Evolutionary conservation across 2,888 invertebrate species (phyloP).

Genomic region (Galerucella calmariensis): DNA sequence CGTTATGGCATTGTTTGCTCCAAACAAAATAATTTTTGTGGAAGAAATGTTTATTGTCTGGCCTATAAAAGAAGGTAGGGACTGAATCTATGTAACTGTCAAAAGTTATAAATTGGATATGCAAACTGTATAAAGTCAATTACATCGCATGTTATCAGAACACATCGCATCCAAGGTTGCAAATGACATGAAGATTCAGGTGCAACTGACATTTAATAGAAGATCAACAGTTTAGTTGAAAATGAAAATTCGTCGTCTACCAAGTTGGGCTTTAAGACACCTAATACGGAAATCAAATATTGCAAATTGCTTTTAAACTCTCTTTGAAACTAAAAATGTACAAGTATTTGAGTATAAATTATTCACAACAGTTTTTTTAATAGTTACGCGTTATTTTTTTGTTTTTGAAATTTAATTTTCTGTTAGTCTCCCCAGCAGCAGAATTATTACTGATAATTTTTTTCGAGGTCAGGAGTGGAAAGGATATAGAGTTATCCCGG

Average conservation of each 20-base stretch:
- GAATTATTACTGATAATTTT: too few relatives aligned
- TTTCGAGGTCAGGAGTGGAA: too few relatives aligned
- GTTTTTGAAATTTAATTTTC: too few relatives aligned
- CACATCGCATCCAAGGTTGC: conserved; percentile 39
- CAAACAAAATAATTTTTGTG: background rate
- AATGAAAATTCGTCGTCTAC: conserved; percentile 1
- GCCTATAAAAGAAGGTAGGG: conserved; percentile 5
- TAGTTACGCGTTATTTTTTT: too few relatives aligned
- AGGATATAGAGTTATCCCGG: too few relatives aligned
- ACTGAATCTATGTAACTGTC: conserved; percentile 43
- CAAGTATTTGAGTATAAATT: too few relatives aligned
- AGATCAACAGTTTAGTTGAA: conserved; percentile 40
- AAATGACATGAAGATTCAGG: conserved; percentile 35
- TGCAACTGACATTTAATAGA: conserved; percentile 41
- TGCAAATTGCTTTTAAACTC: too few relatives aligned
- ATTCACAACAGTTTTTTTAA: too few relatives aligned
- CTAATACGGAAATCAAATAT: too few relatives aligned
- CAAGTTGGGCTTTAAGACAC: background rate
- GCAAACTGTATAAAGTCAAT: conserved; percentile 44
- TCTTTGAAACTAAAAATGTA: too few relatives aligned
- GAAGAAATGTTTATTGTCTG: background rate
- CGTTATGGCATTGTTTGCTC: too few relatives aligned
- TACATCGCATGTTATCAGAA: conserved; percentile 43
- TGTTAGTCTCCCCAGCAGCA: too few relatives aligned
- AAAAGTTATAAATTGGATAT: conserved; percentile 44